Conservation (phyloP, 2,113 vertebrate species). For the Cathartes aura region DNA sequence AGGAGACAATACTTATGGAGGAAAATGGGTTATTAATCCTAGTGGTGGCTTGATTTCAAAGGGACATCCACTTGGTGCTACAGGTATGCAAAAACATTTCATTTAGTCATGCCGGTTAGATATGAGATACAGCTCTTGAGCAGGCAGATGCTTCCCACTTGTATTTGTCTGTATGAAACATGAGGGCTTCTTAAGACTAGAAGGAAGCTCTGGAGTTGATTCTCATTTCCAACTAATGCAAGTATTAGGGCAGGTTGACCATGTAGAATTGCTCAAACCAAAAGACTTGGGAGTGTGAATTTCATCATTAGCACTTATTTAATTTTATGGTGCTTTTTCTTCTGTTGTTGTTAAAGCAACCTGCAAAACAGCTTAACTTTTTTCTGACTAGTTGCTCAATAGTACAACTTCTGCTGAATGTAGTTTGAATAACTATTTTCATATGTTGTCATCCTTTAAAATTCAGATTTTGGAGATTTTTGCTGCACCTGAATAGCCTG, state of each 20-base stretch:
- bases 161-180: background rate
- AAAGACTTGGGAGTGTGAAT: background rate
- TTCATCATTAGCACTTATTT: background rate
- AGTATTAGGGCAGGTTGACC: background rate
- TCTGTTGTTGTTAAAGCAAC: background rate
- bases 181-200: background rate
- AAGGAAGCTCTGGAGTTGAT: background rate
- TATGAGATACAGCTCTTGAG: background rate
- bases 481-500: background rate
- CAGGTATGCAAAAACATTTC: constrained; percentile 78
- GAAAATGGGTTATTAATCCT: constrained; percentile 96
- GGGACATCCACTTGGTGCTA: constrained; percentile 96
- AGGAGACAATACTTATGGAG: constrained; percentile 96
- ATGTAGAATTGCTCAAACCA: background rate
- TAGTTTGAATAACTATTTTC: background rate
- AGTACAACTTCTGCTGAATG: background rate
- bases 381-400: background rate
- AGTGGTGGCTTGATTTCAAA: constrained; percentile 98
- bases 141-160: background rate
- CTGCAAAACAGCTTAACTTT: background rate
- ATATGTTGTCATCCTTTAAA: background rate
- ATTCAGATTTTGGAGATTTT: background rate
- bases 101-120: background rate
- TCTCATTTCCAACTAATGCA: background rate
- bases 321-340: background rate